These are phyloP conservation scores for Sandelia bainsii DNA, from an alignment of 2,797 vertebrate genomes.

Conservation along the genomic window DNA sequence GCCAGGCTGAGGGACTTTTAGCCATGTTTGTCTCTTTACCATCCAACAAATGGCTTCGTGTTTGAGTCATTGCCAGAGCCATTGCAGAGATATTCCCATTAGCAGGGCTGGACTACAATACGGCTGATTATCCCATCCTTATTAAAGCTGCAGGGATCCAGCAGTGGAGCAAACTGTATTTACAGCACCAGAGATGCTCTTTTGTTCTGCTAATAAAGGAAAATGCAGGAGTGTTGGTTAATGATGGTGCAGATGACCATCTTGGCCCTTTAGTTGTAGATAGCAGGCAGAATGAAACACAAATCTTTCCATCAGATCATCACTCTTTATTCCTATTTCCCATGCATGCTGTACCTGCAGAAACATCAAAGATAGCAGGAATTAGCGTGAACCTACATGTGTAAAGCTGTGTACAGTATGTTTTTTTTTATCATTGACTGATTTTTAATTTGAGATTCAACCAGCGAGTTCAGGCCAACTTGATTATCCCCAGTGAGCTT, in stretches of 20 bases:
- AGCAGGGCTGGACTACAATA: conserved; percentile 62
- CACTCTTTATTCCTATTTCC: conserved; percentile 44
- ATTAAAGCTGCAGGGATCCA: conserved; percentile 61
- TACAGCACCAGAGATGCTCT: conserved; percentile 48
- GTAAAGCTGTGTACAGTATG: too few relatives aligned
- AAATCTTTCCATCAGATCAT: conserved; percentile 22
- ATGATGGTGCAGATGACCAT: conserved; percentile 61
- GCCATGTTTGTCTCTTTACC: conserved; percentile 49
- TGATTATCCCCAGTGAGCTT: too few relatives aligned
- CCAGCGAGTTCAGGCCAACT: not conserved
- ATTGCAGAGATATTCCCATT: conserved; percentile 68
- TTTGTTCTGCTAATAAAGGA: conserved; percentile 69
- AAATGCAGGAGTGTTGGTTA: conserved; percentile 66
- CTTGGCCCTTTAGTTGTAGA: conserved; percentile 53
- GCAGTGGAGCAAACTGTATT: conserved; percentile 43
- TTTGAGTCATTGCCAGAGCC: conserved; percentile 58
- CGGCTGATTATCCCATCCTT: conserved; percentile 63
- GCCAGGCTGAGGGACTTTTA: conserved; percentile 52
- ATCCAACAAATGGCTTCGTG: conserved; percentile 48
- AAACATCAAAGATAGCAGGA: conserved; percentile 60
- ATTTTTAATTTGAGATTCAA: conserved; percentile 16
- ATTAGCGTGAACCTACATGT: conserved; percentile 33
- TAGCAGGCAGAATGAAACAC: conserved; percentile 42
- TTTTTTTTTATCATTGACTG: not conserved
- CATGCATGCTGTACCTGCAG: conserved; percentile 41